These are phyloP conservation scores for Thymelicus sylvestris DNA, from an alignment of 2,888 invertebrate species.

Conservation along the genomic window DNA sequence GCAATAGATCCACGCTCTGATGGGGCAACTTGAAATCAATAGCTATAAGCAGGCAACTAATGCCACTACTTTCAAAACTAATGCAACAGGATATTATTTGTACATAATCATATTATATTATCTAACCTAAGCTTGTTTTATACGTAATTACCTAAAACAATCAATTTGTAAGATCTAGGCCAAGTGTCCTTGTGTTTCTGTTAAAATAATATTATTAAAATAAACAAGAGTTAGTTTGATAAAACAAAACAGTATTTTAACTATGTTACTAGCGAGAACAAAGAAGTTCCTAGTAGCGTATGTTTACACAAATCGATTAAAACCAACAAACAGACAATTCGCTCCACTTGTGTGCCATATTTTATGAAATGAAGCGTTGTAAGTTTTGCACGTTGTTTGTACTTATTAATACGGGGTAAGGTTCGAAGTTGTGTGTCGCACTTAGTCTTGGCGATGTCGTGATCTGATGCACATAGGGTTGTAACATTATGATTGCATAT, in stretches of 20 bases:
- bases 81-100: too few relatives aligned
- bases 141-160: not conserved
- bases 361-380: slow-evolving; percentile 24
- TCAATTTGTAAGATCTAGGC: not conserved
- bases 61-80: too few relatives aligned
- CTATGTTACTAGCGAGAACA: slow-evolving; percentile 3
- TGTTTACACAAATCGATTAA: slow-evolving; percentile 34
- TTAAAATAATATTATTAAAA: not conserved
- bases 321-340: slow-evolving; percentile 34
- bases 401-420: slow-evolving; percentile 19
- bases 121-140: not conserved
- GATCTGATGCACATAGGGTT: slow-evolving; percentile 24
- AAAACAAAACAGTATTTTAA: not conserved
- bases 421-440: slow-evolving; percentile 14
- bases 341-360: slow-evolving; percentile 37
- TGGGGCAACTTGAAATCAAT: too few relatives aligned
- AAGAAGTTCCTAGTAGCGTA: slow-evolving; percentile 24
- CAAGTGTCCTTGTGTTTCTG: not conserved
- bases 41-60: too few relatives aligned
- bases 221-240: not conserved
- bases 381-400: slow-evolving; percentile 14
- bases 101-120: not conserved
- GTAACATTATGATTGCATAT: not conserved
- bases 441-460: slow-evolving; percentile 1
- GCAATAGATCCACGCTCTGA: too few relatives aligned